Evolutionary conservation across 2,888 invertebrate genomes (phyloP).

Genomic region (Thymelicus acteon): DNA sequence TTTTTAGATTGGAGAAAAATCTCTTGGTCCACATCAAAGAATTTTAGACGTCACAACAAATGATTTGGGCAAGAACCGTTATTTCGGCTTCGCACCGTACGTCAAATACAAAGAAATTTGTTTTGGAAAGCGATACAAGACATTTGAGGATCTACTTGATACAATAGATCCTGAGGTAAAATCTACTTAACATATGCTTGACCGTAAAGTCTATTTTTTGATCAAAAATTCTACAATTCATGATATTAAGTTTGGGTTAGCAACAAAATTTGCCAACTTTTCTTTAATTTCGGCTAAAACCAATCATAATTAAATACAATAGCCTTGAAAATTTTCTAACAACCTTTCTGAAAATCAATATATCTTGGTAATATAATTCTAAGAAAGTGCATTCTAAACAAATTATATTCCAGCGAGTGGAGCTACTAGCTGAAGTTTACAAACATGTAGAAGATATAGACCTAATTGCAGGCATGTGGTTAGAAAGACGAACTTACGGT

Average conservation of each 20-base stretch:
- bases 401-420: constrained; percentile 48
- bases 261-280: too few species aligned
- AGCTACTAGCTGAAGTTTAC: constrained; percentile 50
- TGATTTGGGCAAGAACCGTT: constrained; percentile 80
- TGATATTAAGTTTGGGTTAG: too few species aligned
- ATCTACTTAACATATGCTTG: too few species aligned
- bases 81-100: constrained; percentile 93
- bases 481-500: constrained; percentile 90
- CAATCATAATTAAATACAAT: too few species aligned
- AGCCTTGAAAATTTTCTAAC: background rate
- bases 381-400: too few species aligned
- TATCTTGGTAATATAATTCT: too few species aligned
- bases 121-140: constrained; percentile 87
- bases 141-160: constrained; percentile 89
- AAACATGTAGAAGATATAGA: constrained; percentile 91
- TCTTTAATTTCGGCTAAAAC: too few species aligned
- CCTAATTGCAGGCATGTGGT: constrained; percentile 93
- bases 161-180: constrained; percentile 77
- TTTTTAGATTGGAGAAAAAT: constrained; percentile 49
- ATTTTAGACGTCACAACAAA: constrained; percentile 50
- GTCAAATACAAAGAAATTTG: constrained; percentile 92
- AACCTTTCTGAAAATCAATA: background rate
- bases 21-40: constrained; percentile 49
- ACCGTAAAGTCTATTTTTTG: too few species aligned
- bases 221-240: too few species aligned